Conservation (phyloP, 2,797 vertebrate species). For the Crypturellus tataupa region DNA sequence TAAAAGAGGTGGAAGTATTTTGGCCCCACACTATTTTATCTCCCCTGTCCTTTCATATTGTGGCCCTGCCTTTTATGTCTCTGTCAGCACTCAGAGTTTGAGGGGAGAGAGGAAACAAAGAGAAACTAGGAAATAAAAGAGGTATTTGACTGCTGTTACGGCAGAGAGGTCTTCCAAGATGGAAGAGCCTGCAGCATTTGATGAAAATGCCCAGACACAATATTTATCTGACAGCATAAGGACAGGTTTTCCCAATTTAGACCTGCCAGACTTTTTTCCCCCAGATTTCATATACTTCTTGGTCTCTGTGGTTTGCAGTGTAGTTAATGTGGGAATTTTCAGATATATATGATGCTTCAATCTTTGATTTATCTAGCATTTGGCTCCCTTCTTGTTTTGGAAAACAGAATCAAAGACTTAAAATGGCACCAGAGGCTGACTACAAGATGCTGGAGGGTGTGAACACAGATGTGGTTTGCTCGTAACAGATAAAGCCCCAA, state of each 20-base stretch:
- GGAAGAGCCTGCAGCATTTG: background rate
- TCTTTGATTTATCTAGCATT: background rate
- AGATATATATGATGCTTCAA: background rate
- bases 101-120: background rate
- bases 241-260: background rate
- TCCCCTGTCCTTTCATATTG: background rate
- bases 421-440: background rate
- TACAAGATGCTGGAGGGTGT: background rate
- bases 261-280: background rate
- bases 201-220: background rate
- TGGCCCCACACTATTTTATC: background rate
- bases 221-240: background rate
- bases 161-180: background rate
- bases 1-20: background rate
- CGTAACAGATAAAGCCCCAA: background rate
- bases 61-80: background rate
- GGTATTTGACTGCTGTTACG: background rate
- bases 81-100: background rate
- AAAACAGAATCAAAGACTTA: constrained; percentile 20
- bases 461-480: background rate
- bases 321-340: background rate
- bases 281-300: background rate
- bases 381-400: background rate
- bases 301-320: background rate
- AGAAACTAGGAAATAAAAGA: background rate